Evolutionary conservation across 2,113 vertebrate species (phyloP).

Genomic region (Pollachius pollachius): DNA sequence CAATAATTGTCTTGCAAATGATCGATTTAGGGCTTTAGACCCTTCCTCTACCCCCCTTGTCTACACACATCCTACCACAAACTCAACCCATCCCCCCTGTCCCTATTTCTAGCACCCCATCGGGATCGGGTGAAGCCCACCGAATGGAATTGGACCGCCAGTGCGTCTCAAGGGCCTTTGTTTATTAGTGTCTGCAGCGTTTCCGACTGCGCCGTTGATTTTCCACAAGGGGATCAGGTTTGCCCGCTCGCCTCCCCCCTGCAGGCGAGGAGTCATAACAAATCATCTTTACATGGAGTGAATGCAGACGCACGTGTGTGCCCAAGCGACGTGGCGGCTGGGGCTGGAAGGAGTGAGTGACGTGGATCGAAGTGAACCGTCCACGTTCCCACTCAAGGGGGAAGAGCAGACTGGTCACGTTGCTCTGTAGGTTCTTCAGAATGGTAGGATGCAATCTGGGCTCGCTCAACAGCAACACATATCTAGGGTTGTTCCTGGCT

Average conservation of each 20-base stretch:
- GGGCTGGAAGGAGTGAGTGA: too few relatives aligned
- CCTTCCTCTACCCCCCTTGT: constrained; percentile 20
- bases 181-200: constrained; percentile 51
- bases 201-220: constrained; percentile 37
- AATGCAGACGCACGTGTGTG: neutral
- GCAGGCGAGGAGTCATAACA: constrained; percentile 38
- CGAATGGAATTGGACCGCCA: constrained; percentile 37
- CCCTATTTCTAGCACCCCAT: constrained; percentile 21
- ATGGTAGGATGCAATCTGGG: too few relatives aligned
- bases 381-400: too few relatives aligned
- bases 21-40: constrained; percentile 32
- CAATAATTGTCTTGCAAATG: too few relatives aligned
- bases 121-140: constrained; percentile 28
- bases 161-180: constrained; percentile 43
- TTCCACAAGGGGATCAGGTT: constrained; percentile 44
- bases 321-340: neutral
- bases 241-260: constrained; percentile 19
- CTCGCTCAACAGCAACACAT: too few relatives aligned
- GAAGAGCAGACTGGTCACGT: too few relatives aligned
- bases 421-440: too few relatives aligned
- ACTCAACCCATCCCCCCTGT: constrained; percentile 5
- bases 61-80: too few relatives aligned
- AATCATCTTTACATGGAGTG: constrained; percentile 11
- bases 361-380: too few relatives aligned
- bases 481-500: too few relatives aligned